Conservation (phyloP, 2,797 vertebrate genomes). For the Rhincodon typus region DNA sequence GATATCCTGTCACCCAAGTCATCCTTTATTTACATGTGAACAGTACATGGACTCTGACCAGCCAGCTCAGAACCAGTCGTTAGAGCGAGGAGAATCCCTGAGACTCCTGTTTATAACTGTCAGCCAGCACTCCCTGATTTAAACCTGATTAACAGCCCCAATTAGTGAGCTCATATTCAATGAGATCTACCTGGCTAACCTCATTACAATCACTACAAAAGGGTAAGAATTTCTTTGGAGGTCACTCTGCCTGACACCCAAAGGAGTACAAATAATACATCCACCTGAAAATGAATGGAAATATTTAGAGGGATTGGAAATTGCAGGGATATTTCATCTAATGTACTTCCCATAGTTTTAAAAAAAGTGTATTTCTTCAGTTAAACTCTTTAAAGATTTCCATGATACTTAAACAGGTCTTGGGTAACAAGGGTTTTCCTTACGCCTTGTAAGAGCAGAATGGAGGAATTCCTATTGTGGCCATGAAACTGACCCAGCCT, state of each 20-base stretch:
- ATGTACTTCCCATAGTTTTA: not conserved
- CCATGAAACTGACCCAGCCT: not conserved
- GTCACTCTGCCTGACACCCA: not conserved
- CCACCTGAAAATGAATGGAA: not conserved
- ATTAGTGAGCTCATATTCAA: too few relatives aligned
- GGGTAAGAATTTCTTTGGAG: not conserved
- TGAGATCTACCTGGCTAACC: too few relatives aligned
- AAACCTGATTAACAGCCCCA: too few relatives aligned
- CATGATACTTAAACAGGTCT: not conserved
- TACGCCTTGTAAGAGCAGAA: not conserved
- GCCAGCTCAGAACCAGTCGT: too few relatives aligned
- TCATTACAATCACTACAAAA: too few relatives aligned
- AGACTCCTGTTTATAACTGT: too few relatives aligned
- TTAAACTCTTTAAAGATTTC: not conserved
- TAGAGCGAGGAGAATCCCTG: too few relatives aligned
- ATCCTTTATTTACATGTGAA: too few relatives aligned
- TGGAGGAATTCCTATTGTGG: not conserved
- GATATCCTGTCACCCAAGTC: too few relatives aligned
- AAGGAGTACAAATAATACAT: not conserved
- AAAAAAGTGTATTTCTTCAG: not conserved
- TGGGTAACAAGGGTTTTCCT: not conserved
- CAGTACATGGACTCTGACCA: too few relatives aligned
- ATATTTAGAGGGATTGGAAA: not conserved
- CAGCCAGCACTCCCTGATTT: too few relatives aligned
- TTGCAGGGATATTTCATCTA: not conserved